Conservation (phyloP, 2,888 invertebrate genomes). For the Lysandra coridon region DNA sequence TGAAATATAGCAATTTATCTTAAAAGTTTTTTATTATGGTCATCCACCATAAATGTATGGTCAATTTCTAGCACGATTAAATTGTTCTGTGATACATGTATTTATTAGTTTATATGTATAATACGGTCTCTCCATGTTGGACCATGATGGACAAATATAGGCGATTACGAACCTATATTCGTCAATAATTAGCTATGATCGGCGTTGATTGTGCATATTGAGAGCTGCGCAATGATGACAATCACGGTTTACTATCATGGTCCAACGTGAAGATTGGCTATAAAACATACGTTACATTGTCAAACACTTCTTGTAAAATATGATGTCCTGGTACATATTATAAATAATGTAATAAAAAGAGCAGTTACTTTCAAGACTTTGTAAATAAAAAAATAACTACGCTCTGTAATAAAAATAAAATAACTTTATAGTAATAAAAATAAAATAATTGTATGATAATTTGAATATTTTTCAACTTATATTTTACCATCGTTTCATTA, state of each 20-base stretch:
- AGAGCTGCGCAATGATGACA: no score
- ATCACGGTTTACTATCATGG: not conserved
- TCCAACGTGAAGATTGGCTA: not conserved
- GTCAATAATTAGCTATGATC: no score
- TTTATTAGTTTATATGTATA: slow-evolving; percentile 60
- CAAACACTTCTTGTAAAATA: not conserved
- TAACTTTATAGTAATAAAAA: no score
- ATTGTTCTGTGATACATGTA: slow-evolving; percentile 78
- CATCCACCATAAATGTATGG: slow-evolving; percentile 68
- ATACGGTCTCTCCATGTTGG: not conserved
- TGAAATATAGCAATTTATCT: slow-evolving; percentile 38
- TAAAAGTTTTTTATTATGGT: slow-evolving; percentile 45
- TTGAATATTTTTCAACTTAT: not conserved
- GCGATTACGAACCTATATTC: no score
- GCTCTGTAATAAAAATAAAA: no score
- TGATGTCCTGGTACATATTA: not conserved
- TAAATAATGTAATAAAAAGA: not conserved
- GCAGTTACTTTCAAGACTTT: not conserved
- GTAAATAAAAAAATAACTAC: not conserved
- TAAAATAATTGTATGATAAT: no score
- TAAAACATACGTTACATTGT: slow-evolving; percentile 9
- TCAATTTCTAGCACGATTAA: slow-evolving; percentile 79
- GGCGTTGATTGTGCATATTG: no score
- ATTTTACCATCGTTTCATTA: not conserved
- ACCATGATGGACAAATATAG: not conserved